These are phyloP conservation scores for Lophura nycthemera DNA, from an alignment of 2,113 vertebrate genomes.

Conservation along the genomic window DNA sequence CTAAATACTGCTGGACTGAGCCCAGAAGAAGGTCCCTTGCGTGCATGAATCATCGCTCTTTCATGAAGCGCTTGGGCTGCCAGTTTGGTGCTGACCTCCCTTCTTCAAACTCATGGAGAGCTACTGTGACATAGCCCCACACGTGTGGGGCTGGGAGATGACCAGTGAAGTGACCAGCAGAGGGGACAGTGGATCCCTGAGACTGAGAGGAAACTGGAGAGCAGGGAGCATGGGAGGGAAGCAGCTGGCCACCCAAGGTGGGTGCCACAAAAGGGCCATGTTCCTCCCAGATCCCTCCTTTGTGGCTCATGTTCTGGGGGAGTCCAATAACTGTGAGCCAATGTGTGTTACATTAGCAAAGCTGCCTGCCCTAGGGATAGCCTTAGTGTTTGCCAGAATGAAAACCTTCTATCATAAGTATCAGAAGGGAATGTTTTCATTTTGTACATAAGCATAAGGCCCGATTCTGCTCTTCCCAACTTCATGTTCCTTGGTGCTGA, in stretches of 20 bases:
- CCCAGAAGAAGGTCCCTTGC: rapidly evolving
- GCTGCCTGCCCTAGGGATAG: neutral
- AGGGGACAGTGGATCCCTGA: neutral
- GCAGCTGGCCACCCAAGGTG: neutral
- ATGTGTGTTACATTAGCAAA: neutral
- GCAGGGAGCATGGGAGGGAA: neutral
- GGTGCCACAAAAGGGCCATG: neutral
- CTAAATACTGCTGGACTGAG: neutral
- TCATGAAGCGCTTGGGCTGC: rapidly evolving
- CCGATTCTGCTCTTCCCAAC: neutral
- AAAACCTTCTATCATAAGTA: neutral
- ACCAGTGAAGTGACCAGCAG: neutral
- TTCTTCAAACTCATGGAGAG: neutral
- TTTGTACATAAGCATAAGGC: neutral
- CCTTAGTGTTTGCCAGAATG: neutral
- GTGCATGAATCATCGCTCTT: neutral
- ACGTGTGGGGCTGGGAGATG: rapidly evolving
- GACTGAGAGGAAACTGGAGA: neutral
- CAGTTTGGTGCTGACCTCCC: neutral
- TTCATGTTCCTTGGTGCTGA: neutral
- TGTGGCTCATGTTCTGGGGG: neutral
- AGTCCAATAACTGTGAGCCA: neutral
- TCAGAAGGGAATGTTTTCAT: neutral
- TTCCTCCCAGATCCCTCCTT: neutral
- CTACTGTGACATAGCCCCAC: neutral